Percentiles rank a stretch among this genome's conserved stretches.
These are phyloP conservation scores for Microctonus brassicae DNA, from an alignment of 2,888 invertebrate species.

Conservation along the genomic window DNA sequence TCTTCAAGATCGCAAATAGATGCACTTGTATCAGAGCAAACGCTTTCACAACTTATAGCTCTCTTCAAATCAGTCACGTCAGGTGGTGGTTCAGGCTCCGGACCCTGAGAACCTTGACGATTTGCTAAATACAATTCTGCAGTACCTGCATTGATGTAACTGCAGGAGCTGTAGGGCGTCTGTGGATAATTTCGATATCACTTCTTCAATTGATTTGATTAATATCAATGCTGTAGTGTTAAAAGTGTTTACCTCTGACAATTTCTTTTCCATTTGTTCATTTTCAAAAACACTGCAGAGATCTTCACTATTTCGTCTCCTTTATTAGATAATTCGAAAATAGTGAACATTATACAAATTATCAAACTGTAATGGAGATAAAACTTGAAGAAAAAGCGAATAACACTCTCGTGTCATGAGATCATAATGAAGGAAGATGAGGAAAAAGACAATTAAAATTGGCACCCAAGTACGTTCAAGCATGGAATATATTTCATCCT, in stretches of 20 bases:
- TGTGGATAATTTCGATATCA: constrained; percentile 32
- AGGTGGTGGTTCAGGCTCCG: constrained; percentile 60
- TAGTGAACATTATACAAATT: background rate
- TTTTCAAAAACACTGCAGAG: constrained; percentile 60
- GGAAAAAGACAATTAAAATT: no score
- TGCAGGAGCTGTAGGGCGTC: constrained; percentile 57
- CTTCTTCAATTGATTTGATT: constrained; percentile 4
- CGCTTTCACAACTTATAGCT: constrained; percentile 84
- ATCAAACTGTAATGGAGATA: no score
- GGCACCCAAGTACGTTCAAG: no score
- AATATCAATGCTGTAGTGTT: background rate
- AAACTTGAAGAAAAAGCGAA: no score
- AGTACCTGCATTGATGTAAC: constrained; percentile 30
- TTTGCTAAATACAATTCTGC: constrained; percentile 50
- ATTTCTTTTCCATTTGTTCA: constrained; percentile 57
- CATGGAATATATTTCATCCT: no score
- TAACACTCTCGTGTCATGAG: no score
- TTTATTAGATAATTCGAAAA: constrained; percentile 29
- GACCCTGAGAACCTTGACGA: constrained; percentile 57
- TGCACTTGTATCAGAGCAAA: constrained; percentile 84
- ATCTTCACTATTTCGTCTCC: constrained; percentile 60
- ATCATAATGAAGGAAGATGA: no score
- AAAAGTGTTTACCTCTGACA: constrained; percentile 56
- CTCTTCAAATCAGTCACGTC: constrained; percentile 72
- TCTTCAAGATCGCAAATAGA: constrained; percentile 79